These are phyloP conservation scores for Eurosta solidaginis DNA, from an alignment of 1,140 invertebrate genomes.

Conservation along the genomic window DNA sequence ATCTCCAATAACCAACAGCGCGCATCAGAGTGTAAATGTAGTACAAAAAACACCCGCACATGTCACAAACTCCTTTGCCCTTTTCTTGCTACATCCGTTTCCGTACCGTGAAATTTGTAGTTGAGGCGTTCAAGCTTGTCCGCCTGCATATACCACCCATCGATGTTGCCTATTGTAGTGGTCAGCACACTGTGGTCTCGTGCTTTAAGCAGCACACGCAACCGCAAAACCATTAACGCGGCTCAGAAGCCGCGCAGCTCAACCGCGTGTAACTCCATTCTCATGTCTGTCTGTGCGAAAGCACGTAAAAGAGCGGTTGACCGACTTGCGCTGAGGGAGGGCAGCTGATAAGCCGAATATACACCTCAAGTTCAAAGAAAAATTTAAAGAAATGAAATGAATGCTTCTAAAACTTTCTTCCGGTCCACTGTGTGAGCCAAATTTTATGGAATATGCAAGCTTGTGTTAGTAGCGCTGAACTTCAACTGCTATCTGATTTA, in stretches of 20 bases:
- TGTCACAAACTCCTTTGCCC: neutral
- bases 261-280: no score
- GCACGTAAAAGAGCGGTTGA: neutral
- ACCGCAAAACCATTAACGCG: neutral
- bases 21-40: neutral
- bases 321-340: no score
- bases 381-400: neutral
- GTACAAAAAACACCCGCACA: neutral
- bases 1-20: neutral
- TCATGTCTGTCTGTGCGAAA: neutral
- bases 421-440: neutral
- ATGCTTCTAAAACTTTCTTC: no score
- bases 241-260: neutral
- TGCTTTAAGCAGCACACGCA: slow-evolving; percentile 9
- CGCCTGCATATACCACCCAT: neutral
- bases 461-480: neutral
- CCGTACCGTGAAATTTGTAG: neutral
- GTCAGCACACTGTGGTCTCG: neutral
- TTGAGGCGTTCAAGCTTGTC: neutral
- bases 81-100: neutral
- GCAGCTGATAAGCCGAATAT: no score
- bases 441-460: neutral
- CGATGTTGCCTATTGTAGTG: neutral
- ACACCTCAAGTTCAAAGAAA: neutral
- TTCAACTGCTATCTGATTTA: no score